These are phyloP conservation scores for Lophura nycthemera DNA, from an alignment of 2,113 vertebrate genomes.

Conservation along the genomic window DNA sequence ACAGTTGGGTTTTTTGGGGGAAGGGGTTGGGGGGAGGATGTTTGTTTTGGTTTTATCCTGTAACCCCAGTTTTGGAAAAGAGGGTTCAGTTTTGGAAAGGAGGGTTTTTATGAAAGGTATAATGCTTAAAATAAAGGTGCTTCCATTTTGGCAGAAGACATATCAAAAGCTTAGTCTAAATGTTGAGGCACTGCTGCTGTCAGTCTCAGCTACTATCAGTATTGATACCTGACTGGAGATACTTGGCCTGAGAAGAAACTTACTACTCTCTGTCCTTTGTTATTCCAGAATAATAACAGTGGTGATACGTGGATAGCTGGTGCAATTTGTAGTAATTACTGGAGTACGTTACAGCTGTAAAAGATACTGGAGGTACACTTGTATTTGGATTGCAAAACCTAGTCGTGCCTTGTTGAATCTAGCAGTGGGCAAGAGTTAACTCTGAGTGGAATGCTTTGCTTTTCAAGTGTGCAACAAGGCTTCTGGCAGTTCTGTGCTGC, in stretches of 20 bases:
- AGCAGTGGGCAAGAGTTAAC: not conserved
- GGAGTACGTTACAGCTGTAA: not conserved
- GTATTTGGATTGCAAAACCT: rapidly evolving
- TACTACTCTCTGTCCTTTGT: rapidly evolving
- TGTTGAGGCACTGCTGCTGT: not conserved
- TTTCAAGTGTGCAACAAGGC: rapidly evolving
- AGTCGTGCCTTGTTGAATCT: not conserved
- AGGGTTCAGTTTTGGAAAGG: not conserved
- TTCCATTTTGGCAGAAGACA: not conserved
- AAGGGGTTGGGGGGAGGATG: not conserved
- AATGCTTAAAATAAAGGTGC: not conserved
- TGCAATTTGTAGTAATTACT: not conserved
- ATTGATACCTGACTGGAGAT: not conserved
- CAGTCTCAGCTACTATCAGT: not conserved
- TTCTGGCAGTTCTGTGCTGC: not conserved
- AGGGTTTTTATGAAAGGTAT: not conserved
- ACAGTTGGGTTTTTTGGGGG: not conserved
- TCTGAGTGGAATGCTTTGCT: not conserved
- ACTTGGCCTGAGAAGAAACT: not conserved
- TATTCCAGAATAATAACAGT: not conserved
- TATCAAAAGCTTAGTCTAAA: not conserved
- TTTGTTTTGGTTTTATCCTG: not conserved
- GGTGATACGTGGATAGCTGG: not conserved
- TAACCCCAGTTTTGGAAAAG: not conserved
- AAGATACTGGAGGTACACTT: not conserved